Evolutionary conservation across 2,888 invertebrate species (phyloP).

Genomic region (Nephrotoma flavescens): DNA sequence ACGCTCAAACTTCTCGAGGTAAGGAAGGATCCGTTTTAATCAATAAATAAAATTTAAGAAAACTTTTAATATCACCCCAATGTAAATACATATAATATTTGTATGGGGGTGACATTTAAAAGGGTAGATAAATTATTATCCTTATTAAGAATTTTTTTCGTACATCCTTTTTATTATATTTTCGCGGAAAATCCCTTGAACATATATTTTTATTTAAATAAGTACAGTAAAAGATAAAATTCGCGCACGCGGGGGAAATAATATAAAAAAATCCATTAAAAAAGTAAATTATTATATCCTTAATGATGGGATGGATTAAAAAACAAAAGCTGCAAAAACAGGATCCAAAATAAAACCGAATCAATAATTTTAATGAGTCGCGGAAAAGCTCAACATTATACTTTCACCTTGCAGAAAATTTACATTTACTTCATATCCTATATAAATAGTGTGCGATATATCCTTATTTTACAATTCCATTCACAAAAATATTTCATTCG

Average conservation of each 20-base stretch:
- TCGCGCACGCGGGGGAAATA: neutral
- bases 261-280: neutral
- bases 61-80: no score
- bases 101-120: neutral
- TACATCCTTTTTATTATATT: neutral
- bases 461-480: neutral
- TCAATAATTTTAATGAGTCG: neutral
- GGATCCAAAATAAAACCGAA: neutral
- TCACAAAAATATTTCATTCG: neutral
- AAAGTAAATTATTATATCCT: neutral
- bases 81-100: no score
- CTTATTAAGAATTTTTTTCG: neutral
- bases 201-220: neutral
- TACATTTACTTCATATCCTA: neutral
- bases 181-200: neutral
- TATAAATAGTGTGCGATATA: neutral
- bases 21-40: constrained; percentile 19
- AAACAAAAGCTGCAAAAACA: neutral
- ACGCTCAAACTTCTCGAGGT: constrained; percentile 30
- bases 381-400: neutral
- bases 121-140: neutral
- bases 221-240: neutral
- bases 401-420: neutral
- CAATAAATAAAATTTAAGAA: neutral
- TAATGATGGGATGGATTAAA: neutral